Base-by-base conservation (phyloP, 2,797 vertebrate genomes). In the Sciaenops ocellatus region DNA sequence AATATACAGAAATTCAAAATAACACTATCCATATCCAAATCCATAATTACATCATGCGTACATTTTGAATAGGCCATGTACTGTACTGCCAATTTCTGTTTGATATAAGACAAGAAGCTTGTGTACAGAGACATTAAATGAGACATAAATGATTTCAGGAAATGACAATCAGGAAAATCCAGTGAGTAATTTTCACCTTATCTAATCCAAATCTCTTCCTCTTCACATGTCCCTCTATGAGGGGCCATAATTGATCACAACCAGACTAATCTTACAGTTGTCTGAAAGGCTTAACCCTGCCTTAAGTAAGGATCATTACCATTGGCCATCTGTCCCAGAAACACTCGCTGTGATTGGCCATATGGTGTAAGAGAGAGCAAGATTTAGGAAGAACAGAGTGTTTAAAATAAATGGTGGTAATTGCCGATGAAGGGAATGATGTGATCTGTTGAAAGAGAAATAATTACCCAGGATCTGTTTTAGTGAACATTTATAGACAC, bases 321-420 rank as follows among this genome's bases (percentile, higher is more conserved):
- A 81, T 83, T 91, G 83, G 73, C 85, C 90, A 93, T 90, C 92
- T 92, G 92, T 82, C 55, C 62, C 66, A 76, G 79, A 86, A 84
- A 80, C 17, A 5, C 77, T 73, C 2, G 16, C 48, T 77, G 60
- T 85, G 79, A 92, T 90, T 92, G 86, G 79, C 85, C 86, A 90
- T 90, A 91, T 92, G 91, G 82, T 47, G 15, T 20, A 3, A 73
- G 61, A 68, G 69, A 72, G 47, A 72, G 65, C 15, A 9, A 52
- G 69, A 67, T 77, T 84, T 80, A 70, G 67, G 72, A 85, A 54
- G 80, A 80, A 60, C 62, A 52, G 57, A 50, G 85, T 68, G 65
- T 75, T 83, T 73, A 61, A 85, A 77, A 54, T 76, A 41, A 87
- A 67, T 34, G 57, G 56, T 63, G 38, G 55, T 70, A 10, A 44